These are phyloP conservation scores for Cyclina sinensis DNA, from an alignment of 1,140 invertebrate species.

Conservation along the genomic window DNA sequence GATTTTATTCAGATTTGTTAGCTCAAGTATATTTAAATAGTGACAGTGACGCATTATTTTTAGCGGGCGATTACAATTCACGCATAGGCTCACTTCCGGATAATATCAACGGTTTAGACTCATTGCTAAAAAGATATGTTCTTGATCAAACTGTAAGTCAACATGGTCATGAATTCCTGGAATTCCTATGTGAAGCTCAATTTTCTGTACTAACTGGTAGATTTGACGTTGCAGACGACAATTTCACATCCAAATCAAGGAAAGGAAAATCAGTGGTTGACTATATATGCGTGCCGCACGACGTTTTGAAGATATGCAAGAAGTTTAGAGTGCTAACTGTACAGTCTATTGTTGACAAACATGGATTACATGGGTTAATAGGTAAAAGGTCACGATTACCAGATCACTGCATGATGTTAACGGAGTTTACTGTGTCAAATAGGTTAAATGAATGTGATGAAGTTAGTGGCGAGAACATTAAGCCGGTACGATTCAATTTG, in stretches of 20 bases:
- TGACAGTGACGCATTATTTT: constrained; percentile 18
- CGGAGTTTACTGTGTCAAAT: background rate
- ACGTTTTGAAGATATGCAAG: background rate
- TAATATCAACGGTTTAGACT: background rate
- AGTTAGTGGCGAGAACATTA: too few species aligned
- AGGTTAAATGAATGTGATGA: background rate
- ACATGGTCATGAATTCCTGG: constrained; percentile 59
- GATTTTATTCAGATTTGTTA: constrained; percentile 52
- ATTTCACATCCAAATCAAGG: constrained; percentile 10
- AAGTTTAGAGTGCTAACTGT: background rate
- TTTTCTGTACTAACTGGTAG: constrained; percentile 45
- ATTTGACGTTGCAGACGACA: background rate
- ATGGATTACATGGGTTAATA: constrained; percentile 15
- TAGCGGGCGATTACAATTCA: constrained; percentile 44
- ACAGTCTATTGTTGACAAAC: background rate
- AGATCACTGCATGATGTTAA: constrained; percentile 32
- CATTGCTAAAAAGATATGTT: background rate
- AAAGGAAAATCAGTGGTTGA: constrained; percentile 60
- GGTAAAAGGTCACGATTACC: constrained; percentile 2
- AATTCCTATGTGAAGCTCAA: constrained; percentile 57
- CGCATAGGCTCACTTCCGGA: constrained; percentile 34
- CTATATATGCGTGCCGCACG: constrained; percentile 51
- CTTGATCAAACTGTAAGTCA: constrained; percentile 59
- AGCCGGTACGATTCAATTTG: constrained; percentile 3
- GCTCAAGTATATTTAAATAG: constrained; percentile 32